Base-by-base conservation (phyloP, 2,113 vertebrate genomes). In the Halcyon malimbica region DNA sequence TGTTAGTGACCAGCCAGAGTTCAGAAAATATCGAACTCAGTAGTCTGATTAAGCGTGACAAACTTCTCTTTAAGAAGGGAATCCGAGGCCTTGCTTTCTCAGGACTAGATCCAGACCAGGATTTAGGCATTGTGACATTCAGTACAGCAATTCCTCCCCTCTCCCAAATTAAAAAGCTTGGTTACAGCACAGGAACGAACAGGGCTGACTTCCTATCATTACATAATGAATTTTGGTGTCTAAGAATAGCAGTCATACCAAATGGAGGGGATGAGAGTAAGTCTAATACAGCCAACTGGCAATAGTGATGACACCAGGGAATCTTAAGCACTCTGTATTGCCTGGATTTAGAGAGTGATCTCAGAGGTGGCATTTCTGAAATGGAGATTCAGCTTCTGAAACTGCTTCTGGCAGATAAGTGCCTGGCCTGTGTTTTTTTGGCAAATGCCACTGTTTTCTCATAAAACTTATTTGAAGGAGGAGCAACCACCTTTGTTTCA, bases 31-130 rank as follows among this genome's bases (percentile, higher is more conserved):
- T 11, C 48, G 65, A 82, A 37, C 16, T 91, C 33, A 57, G 33
- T 17, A 82, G 65, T n/a, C 74, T 79, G 68, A 89, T 62, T 28
- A 89, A 92, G 87, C 17, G 14, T 88, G 71, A 95, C 84, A 93
- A 92, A 90, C 14, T 74, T 33, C 41, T 79, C 59, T 86, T 92
- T 95, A 94, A 96, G 82, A 94, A 88, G 44, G 83, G 87, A 97
- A 95, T 56, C 46, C 1, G 51, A 94, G 54, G 39, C 62, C 91
- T 82, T 87, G 56, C 75, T 77, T 95, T 93, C 41, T 92, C 70
- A 94, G 44, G 87, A 91, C 62, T 80, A 53, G 79, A 69, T 89
- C 81, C 80, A 90, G 85, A 93, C 54, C 67, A 93, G 68, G 57
- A 59, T 80, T 93, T 87, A 62, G 54, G 57, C 28, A 82, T 70